A percentile compares a stretch with the other conserved stretches of the same genome.
These are phyloP conservation scores for Proterorhinus semilunaris DNA, from an alignment of 2,113 vertebrate species.

Conservation along the genomic window DNA sequence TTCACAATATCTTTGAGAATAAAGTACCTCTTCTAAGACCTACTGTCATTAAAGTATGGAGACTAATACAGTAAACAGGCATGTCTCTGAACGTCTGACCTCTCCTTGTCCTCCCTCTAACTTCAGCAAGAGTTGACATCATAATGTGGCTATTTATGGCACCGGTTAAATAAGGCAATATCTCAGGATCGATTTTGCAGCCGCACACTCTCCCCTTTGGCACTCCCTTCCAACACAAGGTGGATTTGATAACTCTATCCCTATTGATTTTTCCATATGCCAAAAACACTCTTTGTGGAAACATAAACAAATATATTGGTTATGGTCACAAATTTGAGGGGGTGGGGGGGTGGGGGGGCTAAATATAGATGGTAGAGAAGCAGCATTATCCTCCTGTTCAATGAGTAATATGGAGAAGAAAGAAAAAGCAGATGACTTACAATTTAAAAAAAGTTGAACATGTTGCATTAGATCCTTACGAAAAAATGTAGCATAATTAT, in stretches of 20 bases:
- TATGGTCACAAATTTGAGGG: slow-evolving; percentile 28
- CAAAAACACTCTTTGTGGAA: slow-evolving; percentile 77
- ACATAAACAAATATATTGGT: slow-evolving; percentile 59
- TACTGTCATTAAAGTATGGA: not conserved
- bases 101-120: slow-evolving; percentile 60
- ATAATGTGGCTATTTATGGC: slow-evolving; percentile 87
- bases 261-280: slow-evolving; percentile 93
- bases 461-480: too few relatives aligned
- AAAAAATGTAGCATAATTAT: too few relatives aligned
- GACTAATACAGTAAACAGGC: not conserved
- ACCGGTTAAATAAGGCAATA: slow-evolving; percentile 87
- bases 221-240: slow-evolving; percentile 64
- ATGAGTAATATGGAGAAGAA: too few relatives aligned
- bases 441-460: too few relatives aligned
- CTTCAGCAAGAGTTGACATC: slow-evolving; percentile 77
- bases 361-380: slow-evolving; percentile 19
- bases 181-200: slow-evolving; percentile 90
- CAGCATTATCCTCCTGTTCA: too few relatives aligned
- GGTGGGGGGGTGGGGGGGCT: not conserved
- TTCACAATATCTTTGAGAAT: too few relatives aligned
- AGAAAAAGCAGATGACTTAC: too few relatives aligned
- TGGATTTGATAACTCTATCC: slow-evolving; percentile 88
- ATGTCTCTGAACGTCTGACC: slow-evolving; percentile 40
- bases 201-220: slow-evolving; percentile 66
- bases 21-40: too few relatives aligned